Conservation (phyloP, 2,113 vertebrate genomes). For the Marmota monax region DNA sequence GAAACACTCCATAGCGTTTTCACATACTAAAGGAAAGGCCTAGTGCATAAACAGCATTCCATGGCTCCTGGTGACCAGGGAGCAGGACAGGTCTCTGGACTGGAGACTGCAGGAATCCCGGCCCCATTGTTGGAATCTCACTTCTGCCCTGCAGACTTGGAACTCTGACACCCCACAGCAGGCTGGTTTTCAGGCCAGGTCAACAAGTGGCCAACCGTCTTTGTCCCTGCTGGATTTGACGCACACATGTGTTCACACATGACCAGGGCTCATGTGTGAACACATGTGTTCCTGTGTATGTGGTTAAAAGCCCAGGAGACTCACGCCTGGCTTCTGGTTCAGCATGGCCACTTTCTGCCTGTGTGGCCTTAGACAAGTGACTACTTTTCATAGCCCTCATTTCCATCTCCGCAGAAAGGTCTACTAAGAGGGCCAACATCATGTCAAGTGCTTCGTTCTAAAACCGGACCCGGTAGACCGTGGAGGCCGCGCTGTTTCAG, state of each 20-base stretch:
- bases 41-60: background rate
- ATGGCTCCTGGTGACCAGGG: background rate
- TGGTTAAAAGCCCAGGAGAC: background rate
- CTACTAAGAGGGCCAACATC: background rate
- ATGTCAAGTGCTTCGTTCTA: background rate
- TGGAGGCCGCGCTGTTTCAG: background rate
- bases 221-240: background rate
- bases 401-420: background rate
- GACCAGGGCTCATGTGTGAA: background rate
- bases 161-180: background rate
- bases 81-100: background rate
- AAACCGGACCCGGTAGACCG: background rate
- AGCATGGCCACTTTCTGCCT: background rate
- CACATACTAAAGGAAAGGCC: background rate
- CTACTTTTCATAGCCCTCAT: background rate
- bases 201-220: background rate
- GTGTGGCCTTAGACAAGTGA: conserved; percentile 1
- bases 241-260: too few relatives aligned
- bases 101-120: background rate
- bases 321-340: background rate
- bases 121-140: background rate
- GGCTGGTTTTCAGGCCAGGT: background rate
- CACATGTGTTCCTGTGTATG: background rate
- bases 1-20: conserved; percentile 43
- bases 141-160: background rate